phyloP scores from a whole-genome alignment of 2,888 invertebrate species.

The Slavum lentiscoides region DNA sequence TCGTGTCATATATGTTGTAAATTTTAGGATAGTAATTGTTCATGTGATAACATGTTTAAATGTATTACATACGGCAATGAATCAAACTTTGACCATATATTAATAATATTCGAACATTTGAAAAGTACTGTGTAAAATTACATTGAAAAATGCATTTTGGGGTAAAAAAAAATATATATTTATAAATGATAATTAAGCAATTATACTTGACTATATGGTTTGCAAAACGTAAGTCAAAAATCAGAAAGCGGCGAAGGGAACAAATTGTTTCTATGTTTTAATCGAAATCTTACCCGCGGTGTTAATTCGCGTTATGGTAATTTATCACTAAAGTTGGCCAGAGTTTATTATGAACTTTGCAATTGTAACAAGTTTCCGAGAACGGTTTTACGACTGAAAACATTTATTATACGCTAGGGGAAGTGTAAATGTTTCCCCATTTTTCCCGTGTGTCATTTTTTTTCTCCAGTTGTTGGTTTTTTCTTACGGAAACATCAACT shows the following conservation, averaged over 20 bases:
- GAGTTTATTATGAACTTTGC: slow-evolving; percentile 49
- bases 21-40: too few relatives aligned
- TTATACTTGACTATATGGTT: slow-evolving; percentile 16
- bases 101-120: too few relatives aligned
- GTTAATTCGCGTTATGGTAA: slow-evolving; percentile 47
- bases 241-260: neutral
- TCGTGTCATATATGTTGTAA: too few relatives aligned
- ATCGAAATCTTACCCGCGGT: slow-evolving; percentile 35
- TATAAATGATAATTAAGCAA: neutral
- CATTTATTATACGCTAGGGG: slow-evolving; percentile 46
- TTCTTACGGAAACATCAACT: neutral
- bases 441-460: slow-evolving; percentile 23
- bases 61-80: too few relatives aligned
- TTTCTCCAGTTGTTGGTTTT: neutral
- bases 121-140: too few relatives aligned
- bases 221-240: slow-evolving; percentile 9
- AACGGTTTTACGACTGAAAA: slow-evolving; percentile 39
- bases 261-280: slow-evolving; percentile 44
- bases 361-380: slow-evolving; percentile 30
- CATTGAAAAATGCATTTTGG: too few relatives aligned
- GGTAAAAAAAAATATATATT: neutral
- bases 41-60: too few relatives aligned
- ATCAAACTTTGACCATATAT: too few relatives aligned
- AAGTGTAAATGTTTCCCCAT: slow-evolving; percentile 39
- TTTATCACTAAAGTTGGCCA: slow-evolving; percentile 42